Evolutionary conservation across 1,140 invertebrate species (phyloP), one percentile per base, ranked within the genome.

Genomic region (Pseudomyrmex flavicornis): DNA sequence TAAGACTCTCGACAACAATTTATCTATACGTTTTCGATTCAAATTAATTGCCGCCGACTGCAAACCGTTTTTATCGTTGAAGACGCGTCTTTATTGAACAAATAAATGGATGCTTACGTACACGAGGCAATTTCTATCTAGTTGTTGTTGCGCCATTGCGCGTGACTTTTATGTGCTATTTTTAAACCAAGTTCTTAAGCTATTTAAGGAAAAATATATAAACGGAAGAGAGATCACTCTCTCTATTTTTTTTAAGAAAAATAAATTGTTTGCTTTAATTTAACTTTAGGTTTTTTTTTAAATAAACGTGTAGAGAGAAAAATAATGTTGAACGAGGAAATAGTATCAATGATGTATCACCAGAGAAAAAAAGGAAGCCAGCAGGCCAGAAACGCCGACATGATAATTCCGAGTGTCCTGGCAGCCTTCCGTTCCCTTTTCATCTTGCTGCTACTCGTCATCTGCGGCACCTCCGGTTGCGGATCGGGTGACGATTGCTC

Each of bases 281-380:
- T 52, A 52, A 52, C 0, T 52, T 52, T 5, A 61, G 4, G 4
- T 10, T 20, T 61, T 61, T 61, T 61, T 1, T 12, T 26, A 22
- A 22, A 61, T 46, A 44, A 66, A 35, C 2, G 50, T 35, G 10
- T 54, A 52, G 2, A 20, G 26, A 35, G 35, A 5, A 35, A 35
- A 35, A 20, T 50, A 1, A 76, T 74, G 48, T 12, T n/a, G 15
- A 68, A 68, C 54, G 1, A 35, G 35, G 5, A 35, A 35, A 35
- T 35, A 35, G 5, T 35, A 35, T 35, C 7, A 35, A 35, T 35
- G 35, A 35, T 66, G 54, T 26, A 9, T 77, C 94, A 97, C 98
- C 97, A 98, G 79, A 98, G 95, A 93, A 99, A 99, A 95, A 99
- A 99, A 1, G 98, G 98, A 70, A 99, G 95, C 98, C 98, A 99